Percentiles rank a stretch among this genome's conserved stretches.
These are phyloP conservation scores for Microplitis mediator DNA, from an alignment of 1,140 invertebrate genomes.

Conservation along the genomic window DNA sequence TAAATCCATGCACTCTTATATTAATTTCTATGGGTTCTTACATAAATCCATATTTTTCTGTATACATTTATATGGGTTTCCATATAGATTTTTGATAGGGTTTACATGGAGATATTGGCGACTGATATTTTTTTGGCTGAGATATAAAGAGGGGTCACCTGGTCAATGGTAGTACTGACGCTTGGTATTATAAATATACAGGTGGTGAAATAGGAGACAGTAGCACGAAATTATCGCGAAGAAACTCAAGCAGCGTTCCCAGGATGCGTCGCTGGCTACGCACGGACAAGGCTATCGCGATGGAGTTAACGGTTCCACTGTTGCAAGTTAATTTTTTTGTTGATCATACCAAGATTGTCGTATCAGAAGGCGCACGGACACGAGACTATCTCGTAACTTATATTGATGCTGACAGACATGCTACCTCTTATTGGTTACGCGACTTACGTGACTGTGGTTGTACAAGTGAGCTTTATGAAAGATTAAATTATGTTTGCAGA, in stretches of 20 bases:
- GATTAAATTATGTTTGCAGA: conserved; percentile 67
- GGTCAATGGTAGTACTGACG: neutral
- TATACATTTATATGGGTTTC: too few species aligned
- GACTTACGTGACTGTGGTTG: conserved; percentile 67
- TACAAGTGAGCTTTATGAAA: conserved; percentile 63
- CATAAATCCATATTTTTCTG: too few species aligned
- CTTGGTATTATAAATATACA: conserved; percentile 37
- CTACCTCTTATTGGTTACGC: conserved; percentile 67
- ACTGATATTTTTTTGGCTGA: neutral
- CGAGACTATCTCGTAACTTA: conserved; percentile 68
- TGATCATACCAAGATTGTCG: conserved; percentile 78
- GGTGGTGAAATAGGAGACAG: conserved; percentile 61
- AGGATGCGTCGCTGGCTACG: conserved; percentile 74
- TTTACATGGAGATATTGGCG: too few species aligned
- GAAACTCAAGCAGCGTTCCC: conserved; percentile 64
- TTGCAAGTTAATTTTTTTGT: conserved; percentile 79
- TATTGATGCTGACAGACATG: conserved; percentile 69
- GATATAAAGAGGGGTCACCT: neutral
- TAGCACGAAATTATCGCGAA: conserved; percentile 59
- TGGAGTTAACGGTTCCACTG: conserved; percentile 66
- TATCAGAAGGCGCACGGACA: conserved; percentile 66
- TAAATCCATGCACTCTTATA: too few species aligned
- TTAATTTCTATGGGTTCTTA: too few species aligned
- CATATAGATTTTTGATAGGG: too few species aligned
- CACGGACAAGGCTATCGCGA: conserved; percentile 75